These are phyloP conservation scores for Nyctibius grandis DNA, from an alignment of 2,797 vertebrate species.

Conservation along the genomic window DNA sequence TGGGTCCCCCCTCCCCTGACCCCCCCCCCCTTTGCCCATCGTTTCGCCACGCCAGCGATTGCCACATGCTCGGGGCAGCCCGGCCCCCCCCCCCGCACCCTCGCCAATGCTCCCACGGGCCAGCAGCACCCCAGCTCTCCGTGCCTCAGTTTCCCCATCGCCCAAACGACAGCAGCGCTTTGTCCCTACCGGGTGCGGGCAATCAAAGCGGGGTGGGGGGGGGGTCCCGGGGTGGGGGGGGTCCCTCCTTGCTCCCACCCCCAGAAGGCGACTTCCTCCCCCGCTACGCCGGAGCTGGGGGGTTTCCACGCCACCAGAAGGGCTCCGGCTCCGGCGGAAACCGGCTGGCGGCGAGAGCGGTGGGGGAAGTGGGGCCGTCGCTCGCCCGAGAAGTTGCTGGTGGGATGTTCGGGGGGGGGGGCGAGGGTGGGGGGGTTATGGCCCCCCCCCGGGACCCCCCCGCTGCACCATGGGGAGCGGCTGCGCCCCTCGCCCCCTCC, in stretches of 20 bases:
- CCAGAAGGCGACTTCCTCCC: neutral
- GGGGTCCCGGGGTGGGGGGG: no score
- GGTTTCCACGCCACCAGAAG: neutral
- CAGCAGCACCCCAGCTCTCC: neutral
- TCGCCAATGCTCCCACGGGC: no score
- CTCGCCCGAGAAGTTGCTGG: no score
- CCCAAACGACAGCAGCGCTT: neutral
- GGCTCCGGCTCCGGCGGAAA: neutral
- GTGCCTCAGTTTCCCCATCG: neutral
- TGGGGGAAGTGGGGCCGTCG: neutral
- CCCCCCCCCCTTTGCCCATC: neutral
- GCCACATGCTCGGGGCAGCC: neutral
- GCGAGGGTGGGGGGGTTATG: neutral
- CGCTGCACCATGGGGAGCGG: neutral
- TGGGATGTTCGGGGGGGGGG: neutral
- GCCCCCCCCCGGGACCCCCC: neutral
- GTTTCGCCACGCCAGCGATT: neutral
- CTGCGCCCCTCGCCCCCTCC: neutral
- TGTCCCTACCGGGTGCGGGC: neutral
- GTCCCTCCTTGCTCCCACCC: neutral
- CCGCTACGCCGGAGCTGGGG: neutral
- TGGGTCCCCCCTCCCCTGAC: neutral
- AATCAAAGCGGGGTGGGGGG: neutral
- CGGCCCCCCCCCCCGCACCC: neutral
- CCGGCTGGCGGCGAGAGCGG: neutral